These are phyloP conservation scores for Lypha dubia DNA, from an alignment of 2,888 invertebrate species.

Conservation along the genomic window DNA sequence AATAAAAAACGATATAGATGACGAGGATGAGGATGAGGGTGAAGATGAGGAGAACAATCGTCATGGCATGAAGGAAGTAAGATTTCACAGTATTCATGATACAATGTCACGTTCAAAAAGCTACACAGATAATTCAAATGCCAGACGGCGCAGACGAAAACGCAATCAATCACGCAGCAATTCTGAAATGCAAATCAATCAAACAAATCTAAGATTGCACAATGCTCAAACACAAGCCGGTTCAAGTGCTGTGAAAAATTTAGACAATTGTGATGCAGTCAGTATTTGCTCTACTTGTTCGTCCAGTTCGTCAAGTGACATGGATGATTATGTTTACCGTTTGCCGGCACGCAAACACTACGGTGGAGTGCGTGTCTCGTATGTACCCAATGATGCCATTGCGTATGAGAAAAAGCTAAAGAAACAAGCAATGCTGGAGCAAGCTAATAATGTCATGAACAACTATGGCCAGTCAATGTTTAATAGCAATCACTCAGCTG, in stretches of 20 bases:
- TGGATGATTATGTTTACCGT: constrained; percentile 93
- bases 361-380: constrained; percentile 95
- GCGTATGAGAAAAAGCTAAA: constrained; percentile 89
- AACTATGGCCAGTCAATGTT: constrained; percentile 48
- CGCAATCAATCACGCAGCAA: constrained; percentile 82
- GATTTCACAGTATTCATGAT: constrained; percentile 82
- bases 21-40: constrained; percentile 73
- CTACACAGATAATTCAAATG: constrained; percentile 84
- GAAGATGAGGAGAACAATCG: constrained; percentile 70
- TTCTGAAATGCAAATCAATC: constrained; percentile 83
- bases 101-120: constrained; percentile 85
- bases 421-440: constrained; percentile 81
- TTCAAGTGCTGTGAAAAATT: constrained; percentile 72
- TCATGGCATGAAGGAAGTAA: constrained; percentile 81
- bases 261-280: constrained; percentile 86
- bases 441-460: constrained; percentile 54
- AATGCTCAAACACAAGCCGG: constrained; percentile 80
- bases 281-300: constrained; percentile 96
- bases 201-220: constrained; percentile 80
- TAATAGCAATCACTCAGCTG: constrained; percentile 39
- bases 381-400: constrained; percentile 95
- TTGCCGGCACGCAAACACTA: constrained; percentile 92
- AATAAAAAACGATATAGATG: constrained; percentile 73
- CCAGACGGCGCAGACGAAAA: constrained; percentile 79
- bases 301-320: constrained; percentile 92